phyloP scores from a whole-genome alignment of 2,797 vertebrate genomes.

The Leucoraja ocellata region DNA sequence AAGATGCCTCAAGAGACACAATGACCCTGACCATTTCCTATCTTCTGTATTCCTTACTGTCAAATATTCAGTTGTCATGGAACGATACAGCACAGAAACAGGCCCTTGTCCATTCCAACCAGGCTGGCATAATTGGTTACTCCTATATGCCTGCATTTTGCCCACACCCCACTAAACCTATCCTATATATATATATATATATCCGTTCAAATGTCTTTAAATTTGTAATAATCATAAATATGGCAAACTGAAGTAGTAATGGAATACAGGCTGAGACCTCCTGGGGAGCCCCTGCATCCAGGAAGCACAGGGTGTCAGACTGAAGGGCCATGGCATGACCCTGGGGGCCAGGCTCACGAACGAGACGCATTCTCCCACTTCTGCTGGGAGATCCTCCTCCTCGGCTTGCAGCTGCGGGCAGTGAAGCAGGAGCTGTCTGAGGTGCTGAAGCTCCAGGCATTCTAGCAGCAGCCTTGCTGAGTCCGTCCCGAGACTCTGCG shows the following conservation, averaged over 20 bases:
- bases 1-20: neutral
- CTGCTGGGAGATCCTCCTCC: neutral
- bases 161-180: too few relatives aligned
- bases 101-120: too few relatives aligned
- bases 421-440: slow-evolving; percentile 21
- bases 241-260: neutral
- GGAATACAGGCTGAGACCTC: neutral
- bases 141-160: too few relatives aligned
- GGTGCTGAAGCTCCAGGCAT: slow-evolving; percentile 13
- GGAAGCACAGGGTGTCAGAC: neutral
- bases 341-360: neutral
- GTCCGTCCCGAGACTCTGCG: neutral
- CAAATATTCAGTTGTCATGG: too few relatives aligned
- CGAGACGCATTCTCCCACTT: neutral
- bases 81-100: too few relatives aligned
- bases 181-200: too few relatives aligned
- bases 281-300: neutral
- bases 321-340: neutral
- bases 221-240: neutral
- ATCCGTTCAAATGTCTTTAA: too few relatives aligned
- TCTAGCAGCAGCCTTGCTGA: slow-evolving; percentile 19
- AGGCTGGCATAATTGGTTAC: too few relatives aligned
- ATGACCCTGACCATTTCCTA: neutral
- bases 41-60: too few relatives aligned
- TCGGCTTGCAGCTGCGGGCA: neutral